Base-by-base conservation (phyloP, 2,888 invertebrate species). In the Chloroclystis v-ata region DNA sequence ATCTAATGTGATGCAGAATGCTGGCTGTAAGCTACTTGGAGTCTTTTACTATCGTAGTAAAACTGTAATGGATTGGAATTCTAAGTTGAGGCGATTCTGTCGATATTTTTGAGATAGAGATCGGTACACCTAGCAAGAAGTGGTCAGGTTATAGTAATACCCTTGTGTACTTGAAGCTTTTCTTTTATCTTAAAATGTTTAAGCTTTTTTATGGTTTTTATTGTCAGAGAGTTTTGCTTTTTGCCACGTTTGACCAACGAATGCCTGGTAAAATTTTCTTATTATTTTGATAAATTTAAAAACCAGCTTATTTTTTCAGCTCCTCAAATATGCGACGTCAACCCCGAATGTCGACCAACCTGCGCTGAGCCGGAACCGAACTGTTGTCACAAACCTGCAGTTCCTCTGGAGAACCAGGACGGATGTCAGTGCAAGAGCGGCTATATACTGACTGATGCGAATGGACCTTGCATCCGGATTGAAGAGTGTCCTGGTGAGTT, bases 121-220 rank as follows among this genome's bases (percentile, higher is more conserved):
- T 56, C 10, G 75, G 75, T 51, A 56, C 75, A 29, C 65, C 60
- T 6, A 52, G 43, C 12, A 33, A 49, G 5, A 9, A 49, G 32
- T 55, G 54, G 13, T 5, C 42, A 42, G 47, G 47, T 47, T 28
- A 44, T 37, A 28, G 20, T 44, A 28, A 25, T 14, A 16, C 20
- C 9, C 41, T 26, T 25, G 20, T 42, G 42, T 26, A 13, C 32
- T 43, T 29, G 10, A 14, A 20, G 3, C 20, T 20, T 20, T 20
- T 20, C 20, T 20, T 20, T 20, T 20, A 20, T 20, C 3, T 20
- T 5, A 5, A 4, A 20, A 20, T 20, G 2, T 20, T 20, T 26
- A 6, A 26, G 26, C 6, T 8, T 26, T 2, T 26, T 26, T 6
- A 26, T 26, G 24, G 24, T 40, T 33, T 9, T 33, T n/a, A n/a